A percentile compares a stretch with the other conserved stretches of the same genome.
Evolutionary conservation across 2,113 vertebrate genomes (phyloP).

Genomic region (Romanogobio albipinnatus): DNA sequence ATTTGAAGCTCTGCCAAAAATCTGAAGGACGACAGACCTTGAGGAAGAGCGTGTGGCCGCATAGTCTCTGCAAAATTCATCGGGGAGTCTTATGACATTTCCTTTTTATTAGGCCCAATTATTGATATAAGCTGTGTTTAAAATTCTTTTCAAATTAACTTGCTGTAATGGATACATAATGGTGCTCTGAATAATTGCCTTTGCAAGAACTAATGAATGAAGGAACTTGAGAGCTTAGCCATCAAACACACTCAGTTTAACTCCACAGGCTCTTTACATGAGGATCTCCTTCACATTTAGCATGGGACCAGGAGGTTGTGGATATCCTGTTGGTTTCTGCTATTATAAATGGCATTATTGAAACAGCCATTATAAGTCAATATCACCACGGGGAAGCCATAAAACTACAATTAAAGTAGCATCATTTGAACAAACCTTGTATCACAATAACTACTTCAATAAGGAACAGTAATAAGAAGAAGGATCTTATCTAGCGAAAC

Average conservation of each 20-base stretch:
- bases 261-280: constrained; percentile 26
- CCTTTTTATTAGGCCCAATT: constrained; percentile 52
- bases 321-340: constrained; percentile 4
- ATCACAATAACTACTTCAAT: constrained; percentile 7
- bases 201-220: constrained; percentile 20
- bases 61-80: constrained; percentile 37
- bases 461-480: not conserved
- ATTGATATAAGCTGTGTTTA: constrained; percentile 53
- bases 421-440: constrained; percentile 1
- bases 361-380: constrained; percentile 39
- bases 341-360: constrained; percentile 25
- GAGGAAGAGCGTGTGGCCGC: not conserved
- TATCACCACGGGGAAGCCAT: constrained; percentile 17
- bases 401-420: constrained; percentile 25
- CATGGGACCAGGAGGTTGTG: not conserved
- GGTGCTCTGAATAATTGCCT: constrained; percentile 26
- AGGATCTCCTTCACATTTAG: constrained; percentile 32
- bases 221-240: constrained; percentile 11
- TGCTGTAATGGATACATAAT: constrained; percentile 48
- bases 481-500: too few relatives aligned
- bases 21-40: constrained; percentile 20
- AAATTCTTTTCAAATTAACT: constrained; percentile 51
- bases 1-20: constrained; percentile 33
- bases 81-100: constrained; percentile 29
- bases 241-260: not conserved